Base-by-base conservation (phyloP, 2,797 vertebrate genomes). In the Aythya fuligula region DNA sequence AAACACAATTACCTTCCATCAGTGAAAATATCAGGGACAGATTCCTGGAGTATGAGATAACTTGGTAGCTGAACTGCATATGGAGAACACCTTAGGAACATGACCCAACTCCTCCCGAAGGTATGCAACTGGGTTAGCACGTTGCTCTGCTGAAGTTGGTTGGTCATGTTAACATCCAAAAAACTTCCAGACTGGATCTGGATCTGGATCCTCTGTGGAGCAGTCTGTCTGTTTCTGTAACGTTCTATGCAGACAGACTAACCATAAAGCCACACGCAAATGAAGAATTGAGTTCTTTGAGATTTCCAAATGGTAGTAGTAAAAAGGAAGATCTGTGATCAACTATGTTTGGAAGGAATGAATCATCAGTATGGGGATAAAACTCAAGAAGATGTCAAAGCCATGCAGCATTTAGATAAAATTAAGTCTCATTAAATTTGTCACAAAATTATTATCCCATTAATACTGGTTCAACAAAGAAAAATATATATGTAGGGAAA, bases 81-180 rank as follows among this genome's bases (percentile, higher is more conserved):
- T 13, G 15, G 22, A 75, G 6, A 58, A 49, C 19, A 32, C 61
- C 12, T 72, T 15, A 36, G 41, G 38, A 27, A 32, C 13, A 25
- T 0, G 2, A 65, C 15, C 25, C 19, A 28, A 15, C 3, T 65
- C 5, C 22, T 65, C 7, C 25, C 4, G 2, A 65, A 78, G 36
- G 43, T 0, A 0, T 6, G 6, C 5, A 34, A 11, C 38, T 49
- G 19, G 2, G 11, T 43, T 51, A 66, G 11, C 1, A 0, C 2
- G 27, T 3, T 30, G 36, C 8, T 67, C 17, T 60, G 36, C 8
- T 10, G 2, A 36, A 71, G 21, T 21, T 8, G 8, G 3, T 1
- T 56, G 51, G 32, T 70, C 39, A 47, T 1, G 10, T 19, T 84
- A 11, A 8, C 20, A 17, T 27, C 39, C 60, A 4, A 75, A 53